Evolutionary conservation across 2,797 vertebrate species (phyloP).

Genomic region (Karalla daura): DNA sequence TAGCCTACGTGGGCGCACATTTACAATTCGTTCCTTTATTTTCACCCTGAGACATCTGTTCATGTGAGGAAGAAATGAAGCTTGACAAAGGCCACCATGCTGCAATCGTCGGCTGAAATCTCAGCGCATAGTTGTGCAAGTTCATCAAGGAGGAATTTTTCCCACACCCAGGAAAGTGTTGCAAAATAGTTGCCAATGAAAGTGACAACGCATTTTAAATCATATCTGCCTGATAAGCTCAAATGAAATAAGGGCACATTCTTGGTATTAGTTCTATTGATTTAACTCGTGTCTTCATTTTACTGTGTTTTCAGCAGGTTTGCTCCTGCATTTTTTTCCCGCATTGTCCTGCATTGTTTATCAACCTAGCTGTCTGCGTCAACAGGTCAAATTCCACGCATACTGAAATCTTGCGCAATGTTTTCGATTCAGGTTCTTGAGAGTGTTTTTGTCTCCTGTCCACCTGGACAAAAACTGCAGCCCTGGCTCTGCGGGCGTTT

Average conservation of each 20-base stretch:
- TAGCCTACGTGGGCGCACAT: neutral
- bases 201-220: slow-evolving; percentile 8
- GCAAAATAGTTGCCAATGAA: slow-evolving; percentile 36
- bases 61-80: neutral
- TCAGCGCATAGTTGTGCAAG: slow-evolving; percentile 44
- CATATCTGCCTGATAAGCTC: too few relatives aligned
- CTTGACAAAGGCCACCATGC: slow-evolving; percentile 5
- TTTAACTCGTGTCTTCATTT: slow-evolving; percentile 2
- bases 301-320: neutral
- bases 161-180: slow-evolving; percentile 50
- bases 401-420: neutral
- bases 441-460: slow-evolving; percentile 17
- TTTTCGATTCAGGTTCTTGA: slow-evolving; percentile 4
- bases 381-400: slow-evolving; percentile 9
- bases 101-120: slow-evolving; percentile 38
- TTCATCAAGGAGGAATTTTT: slow-evolving; percentile 26
- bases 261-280: neutral
- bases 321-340: neutral
- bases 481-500: slow-evolving; percentile 5
- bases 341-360: neutral
- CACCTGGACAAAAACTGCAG: neutral
- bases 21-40: neutral
- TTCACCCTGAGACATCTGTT: neutral
- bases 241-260: neutral
- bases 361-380: neutral